Conservation (phyloP, 2,113 vertebrate species). For the Puntigrus tetrazona region DNA sequence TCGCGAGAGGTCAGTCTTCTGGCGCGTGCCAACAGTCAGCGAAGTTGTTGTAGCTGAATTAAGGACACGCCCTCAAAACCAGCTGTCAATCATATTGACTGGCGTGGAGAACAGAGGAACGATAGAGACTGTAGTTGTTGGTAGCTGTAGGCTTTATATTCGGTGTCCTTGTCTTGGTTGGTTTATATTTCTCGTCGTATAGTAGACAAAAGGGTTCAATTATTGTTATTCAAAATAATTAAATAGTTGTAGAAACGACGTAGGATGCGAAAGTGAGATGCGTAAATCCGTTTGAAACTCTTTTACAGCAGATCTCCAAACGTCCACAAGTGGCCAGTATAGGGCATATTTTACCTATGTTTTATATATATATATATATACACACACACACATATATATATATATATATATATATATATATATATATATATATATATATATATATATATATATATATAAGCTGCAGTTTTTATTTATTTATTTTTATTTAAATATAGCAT, state of each 20-base stretch:
- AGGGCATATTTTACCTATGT: neutral
- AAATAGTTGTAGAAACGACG: neutral
- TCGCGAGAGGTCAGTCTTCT: neutral
- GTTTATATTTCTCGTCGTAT: neutral
- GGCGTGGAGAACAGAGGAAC: neutral
- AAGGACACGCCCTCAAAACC: conserved; percentile 21
- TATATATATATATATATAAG: no score
- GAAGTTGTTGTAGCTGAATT: neutral
- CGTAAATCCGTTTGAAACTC: neutral
- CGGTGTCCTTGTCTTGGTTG: neutral
- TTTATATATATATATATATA: no score
- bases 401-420: no score
- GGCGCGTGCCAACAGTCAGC: neutral
- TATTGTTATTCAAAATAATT: neutral
- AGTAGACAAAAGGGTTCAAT: neutral
- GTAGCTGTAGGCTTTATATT: neutral
- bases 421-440: no score
- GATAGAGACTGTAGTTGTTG: neutral
- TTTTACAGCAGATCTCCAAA: neutral
- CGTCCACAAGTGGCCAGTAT: neutral
- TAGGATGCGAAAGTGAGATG: no score
- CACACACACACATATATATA: no score
- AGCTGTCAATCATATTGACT: conserved; percentile 21
- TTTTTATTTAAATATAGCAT: neutral
- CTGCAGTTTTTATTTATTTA: no score